Evolutionary conservation across 2,888 invertebrate species (phyloP), one percentile per base, ranked within the genome.

Genomic region (Spodoptera littoralis): DNA sequence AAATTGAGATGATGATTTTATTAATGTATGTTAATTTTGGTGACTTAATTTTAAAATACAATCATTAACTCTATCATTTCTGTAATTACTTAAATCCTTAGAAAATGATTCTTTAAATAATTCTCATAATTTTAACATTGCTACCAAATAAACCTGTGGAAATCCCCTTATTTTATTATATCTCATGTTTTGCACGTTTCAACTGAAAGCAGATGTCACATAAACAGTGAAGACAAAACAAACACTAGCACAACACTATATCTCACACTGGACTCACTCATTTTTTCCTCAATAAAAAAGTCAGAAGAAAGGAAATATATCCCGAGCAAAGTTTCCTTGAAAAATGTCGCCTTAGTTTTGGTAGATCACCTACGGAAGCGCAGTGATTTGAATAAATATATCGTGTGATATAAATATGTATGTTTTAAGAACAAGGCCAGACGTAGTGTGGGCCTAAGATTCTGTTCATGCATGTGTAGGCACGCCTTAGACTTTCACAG

Each of bases 401-500:
- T 73, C 46, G 24, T 60, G 27, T 48, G 5, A 2, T 53, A 60
- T 72, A 64, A 64, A 72, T 75, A 75, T 75, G 70, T 75, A 70
- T 70, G 49, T 65, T 56, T 64, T 44, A 18, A 27, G 64, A 64
- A 48, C 57, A 71, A 71, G 70, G 65, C 56, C 69, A 50, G 50
- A 5, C 57, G 24, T 18, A 41, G 18, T 30, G 49, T 12, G 48
- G 11, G 48, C 50, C 60, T 60, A 65, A 72, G 57, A 70, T 46
- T 65, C 65, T 54, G 60, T 65, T 60, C 65, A 71, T 76, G 72
- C 76, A 76, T 71, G 72, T 76, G 57, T 58, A 52, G 48, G 45
- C 72, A 65, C 71, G 71, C 54, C 24, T 63, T 27, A 70, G 52
- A 65, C 76, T 70, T 70, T 59, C 65, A 65, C 47, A 70, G 59